phyloP scores from a whole-genome alignment of 2,113 vertebrate species.

The Tamias sibiricus region DNA sequence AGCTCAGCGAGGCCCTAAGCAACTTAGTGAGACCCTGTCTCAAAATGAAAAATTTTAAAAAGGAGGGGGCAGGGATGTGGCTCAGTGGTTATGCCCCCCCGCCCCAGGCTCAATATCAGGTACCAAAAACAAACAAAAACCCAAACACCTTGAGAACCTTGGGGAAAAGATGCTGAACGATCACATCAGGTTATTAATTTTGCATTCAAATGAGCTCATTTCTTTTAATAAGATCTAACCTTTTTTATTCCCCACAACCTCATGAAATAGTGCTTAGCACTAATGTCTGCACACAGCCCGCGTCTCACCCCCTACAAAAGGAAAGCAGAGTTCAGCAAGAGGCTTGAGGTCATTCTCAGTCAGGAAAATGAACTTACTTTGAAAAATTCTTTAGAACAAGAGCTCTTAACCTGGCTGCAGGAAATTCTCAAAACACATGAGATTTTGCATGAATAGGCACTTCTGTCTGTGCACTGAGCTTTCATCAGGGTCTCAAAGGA shows the following conservation, averaged over 20 bases:
- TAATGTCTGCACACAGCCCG: background rate
- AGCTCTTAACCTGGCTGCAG: background rate
- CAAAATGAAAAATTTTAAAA: no score
- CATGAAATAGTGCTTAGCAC: background rate
- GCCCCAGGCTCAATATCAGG: no score
- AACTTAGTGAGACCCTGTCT: no score
- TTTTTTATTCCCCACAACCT: background rate
- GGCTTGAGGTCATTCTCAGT: background rate
- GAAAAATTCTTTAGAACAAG: background rate
- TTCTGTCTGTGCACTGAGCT: constrained; percentile 21
- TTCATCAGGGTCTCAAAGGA: constrained; percentile 61
- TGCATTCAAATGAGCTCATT: background rate
- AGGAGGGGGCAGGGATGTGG: no score
- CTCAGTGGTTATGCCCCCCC: no score
- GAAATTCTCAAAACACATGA: background rate
- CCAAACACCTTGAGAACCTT: background rate
- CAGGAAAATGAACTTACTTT: background rate
- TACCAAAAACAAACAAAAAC: background rate
- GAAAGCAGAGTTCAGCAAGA: background rate
- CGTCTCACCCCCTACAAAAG: background rate
- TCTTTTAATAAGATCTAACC: background rate
- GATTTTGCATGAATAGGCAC: background rate
- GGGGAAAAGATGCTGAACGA: background rate
- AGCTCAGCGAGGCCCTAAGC: no score
- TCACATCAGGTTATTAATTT: background rate